Base-by-base conservation (phyloP, 2,113 vertebrate species). In the Typhlomys cinereus region DNA sequence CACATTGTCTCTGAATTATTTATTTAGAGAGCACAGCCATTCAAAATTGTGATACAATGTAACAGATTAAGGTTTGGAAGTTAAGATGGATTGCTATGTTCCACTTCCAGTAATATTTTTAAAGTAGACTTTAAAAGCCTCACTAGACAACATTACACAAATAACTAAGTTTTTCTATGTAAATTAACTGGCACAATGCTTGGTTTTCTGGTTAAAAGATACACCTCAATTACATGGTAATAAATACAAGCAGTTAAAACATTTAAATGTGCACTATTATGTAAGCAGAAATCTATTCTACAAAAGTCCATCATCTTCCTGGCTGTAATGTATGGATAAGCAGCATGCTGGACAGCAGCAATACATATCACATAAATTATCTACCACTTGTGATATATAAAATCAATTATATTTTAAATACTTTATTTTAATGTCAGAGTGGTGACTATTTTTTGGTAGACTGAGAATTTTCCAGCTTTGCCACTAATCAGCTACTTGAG, bases 21-120 rank as follows among this genome's bases (percentile, higher is more conserved):
- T 98, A 98, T 98, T 98, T 95, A 96, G 61, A 93, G 59, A 83
- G 94, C 84, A 96, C 67, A 97, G 92, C 93, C 95, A 94, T 61
- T 97, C 78, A 96, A 97, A 97, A 94, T 95, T 74, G 95, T 95
- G 70, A 89, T 97, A 96, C 50, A 95, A 84, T 95, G 3, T 93
- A 96, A 88, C 44, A 94, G 62, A 85, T 46, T 79, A 93, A 93
- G 57, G 73, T 21, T 87, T 54, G 50, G 46, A 12, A 34, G 76
- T 93, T 94, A 93, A 71, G 85, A 3, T 97, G 84, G 25, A 66
- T 62, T 93, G 89, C 59, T 95, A 90, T 90, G 82, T 48, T 94
- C 62, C 66, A 85, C 52, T 92, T 88, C 89, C 44, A 93, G 82
- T 93, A 95, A 92, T 96, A 96, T 69, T 87, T 93, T 91, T 92